Evolutionary conservation across 2,888 invertebrate species (phyloP).

Genomic region (Stenodema calcarata): DNA sequence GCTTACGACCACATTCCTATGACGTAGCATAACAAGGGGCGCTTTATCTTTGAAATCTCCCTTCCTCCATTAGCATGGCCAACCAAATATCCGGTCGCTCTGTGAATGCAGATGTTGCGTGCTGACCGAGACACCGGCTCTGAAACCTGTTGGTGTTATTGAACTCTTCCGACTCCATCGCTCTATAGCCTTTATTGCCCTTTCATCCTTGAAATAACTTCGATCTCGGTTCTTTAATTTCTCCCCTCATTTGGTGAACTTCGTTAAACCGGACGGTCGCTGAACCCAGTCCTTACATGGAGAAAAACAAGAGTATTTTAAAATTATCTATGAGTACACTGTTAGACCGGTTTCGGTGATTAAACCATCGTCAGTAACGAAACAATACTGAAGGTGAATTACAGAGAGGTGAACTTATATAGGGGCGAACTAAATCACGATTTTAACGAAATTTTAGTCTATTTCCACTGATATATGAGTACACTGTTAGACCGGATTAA

Average conservation of each 20-base stretch:
- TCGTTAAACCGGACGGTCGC: too few species aligned
- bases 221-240: background rate
- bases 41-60: background rate
- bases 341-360: too few species aligned
- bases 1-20: conserved; percentile 1
- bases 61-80: conserved; percentile 3
- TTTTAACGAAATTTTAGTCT: too few species aligned
- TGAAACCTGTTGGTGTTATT: conserved; percentile 22
- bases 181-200: background rate
- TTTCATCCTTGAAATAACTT: background rate
- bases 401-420: too few species aligned
- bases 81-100: conserved; percentile 24
- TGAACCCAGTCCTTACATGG: too few species aligned
- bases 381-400: too few species aligned
- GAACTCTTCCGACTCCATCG: conserved; percentile 4
- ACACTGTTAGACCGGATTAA: too few species aligned
- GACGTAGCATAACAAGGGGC: background rate
- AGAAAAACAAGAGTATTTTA: too few species aligned
- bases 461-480: too few species aligned
- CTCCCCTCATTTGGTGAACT: background rate
- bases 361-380: too few species aligned
- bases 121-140: conserved; percentile 14
- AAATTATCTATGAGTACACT: too few species aligned
- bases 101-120: conserved; percentile 31
- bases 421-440: too few species aligned